A percentile compares a stretch with the other conserved stretches of the same genome.
Conservation (phyloP, 2,888 invertebrate species). For the Ochropacha duplaris region DNA sequence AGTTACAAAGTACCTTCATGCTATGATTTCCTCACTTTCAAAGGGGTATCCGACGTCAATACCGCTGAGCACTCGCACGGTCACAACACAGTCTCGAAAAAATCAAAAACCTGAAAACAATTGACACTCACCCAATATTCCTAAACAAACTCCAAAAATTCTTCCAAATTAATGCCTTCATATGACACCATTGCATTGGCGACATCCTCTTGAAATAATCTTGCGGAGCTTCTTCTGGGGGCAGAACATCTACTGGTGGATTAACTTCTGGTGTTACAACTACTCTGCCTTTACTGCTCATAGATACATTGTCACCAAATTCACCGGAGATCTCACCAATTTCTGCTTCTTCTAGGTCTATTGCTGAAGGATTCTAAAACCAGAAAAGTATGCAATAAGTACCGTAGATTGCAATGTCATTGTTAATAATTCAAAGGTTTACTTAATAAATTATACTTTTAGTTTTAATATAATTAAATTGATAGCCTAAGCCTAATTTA, state of each 20-base stretch:
- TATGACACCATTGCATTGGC: slow-evolving; percentile 87
- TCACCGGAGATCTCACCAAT: slow-evolving; percentile 92
- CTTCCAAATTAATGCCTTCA: slow-evolving; percentile 94
- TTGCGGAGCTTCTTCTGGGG: slow-evolving; percentile 85
- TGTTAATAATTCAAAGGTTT: too few relatives aligned
- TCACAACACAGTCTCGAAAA: too few relatives aligned
- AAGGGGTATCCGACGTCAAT: too few relatives aligned
- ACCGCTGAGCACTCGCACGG: too few relatives aligned
- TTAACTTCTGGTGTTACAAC: slow-evolving; percentile 82
- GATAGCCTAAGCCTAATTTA: too few relatives aligned
- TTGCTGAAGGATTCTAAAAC: slow-evolving; percentile 82
- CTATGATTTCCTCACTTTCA: too few relatives aligned
- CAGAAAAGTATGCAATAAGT: neutral
- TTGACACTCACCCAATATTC: slow-evolving; percentile 87
- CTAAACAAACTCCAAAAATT: slow-evolving; percentile 94
- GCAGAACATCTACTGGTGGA: slow-evolving; percentile 83
- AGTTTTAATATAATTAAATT: too few relatives aligned
- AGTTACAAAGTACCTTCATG: too few relatives aligned
- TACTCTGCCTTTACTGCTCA: slow-evolving; percentile 87
- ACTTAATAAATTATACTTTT: too few relatives aligned
- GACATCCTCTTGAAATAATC: slow-evolving; percentile 83
- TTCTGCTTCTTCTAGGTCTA: slow-evolving; percentile 87
- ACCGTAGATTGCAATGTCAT: too few relatives aligned
- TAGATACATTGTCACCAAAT: slow-evolving; percentile 92
- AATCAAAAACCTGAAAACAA: neutral